Evolutionary conservation across 2,888 invertebrate species (phyloP), one percentile per base, ranked within the genome.

Genomic region (Sminthurides aquaticus): DNA sequence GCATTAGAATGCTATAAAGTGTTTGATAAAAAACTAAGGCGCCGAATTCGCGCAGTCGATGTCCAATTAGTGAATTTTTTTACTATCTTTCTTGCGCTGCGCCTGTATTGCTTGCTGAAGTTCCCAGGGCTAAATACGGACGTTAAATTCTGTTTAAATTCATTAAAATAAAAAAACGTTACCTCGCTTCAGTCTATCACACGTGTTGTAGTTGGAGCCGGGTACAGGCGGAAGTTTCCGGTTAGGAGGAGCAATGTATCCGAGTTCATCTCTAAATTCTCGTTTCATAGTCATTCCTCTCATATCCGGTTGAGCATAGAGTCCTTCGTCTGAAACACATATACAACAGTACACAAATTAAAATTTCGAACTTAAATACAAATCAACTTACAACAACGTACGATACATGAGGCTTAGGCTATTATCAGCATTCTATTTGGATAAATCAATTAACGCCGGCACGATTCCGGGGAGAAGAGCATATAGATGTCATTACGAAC

Each of bases 161-260:
- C n/a, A n/a, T n/a, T n/a, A n/a, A n/a, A n/a, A n/a, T n/a, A n/a
- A n/a, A n/a, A n/a, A n/a, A n/a, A n/a, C n/a, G n/a, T n/a, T n/a
- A 87, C 91, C 91, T 82, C 92, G 86, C 84, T 92, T 92, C 82
- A 92, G 91, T 77, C 92, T 85, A 81, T 93, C 92, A 80, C 92
- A 92, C 29, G 92, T 93, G 80, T 91, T 92, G 83, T 92, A 92
- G 81, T 92, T 92, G 63, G 91, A 91, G 74, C 92, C 92, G 62
- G 92, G 92, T 5, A 93, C 92, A 25, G 93, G 93, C 0, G 93
- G 92, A 65, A 92, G 84, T 80, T 93, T 93, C 75, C 92, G 84
- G 80, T 93, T 93, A 62, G 92, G 93, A 25, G 93, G 92, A 0
- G 93, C 91, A 79, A 93, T 93, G 81, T 93, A 93, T 63, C 92